Evolutionary conservation across 2,797 vertebrate genomes (phyloP).

Genomic region (Periparus ater): DNA sequence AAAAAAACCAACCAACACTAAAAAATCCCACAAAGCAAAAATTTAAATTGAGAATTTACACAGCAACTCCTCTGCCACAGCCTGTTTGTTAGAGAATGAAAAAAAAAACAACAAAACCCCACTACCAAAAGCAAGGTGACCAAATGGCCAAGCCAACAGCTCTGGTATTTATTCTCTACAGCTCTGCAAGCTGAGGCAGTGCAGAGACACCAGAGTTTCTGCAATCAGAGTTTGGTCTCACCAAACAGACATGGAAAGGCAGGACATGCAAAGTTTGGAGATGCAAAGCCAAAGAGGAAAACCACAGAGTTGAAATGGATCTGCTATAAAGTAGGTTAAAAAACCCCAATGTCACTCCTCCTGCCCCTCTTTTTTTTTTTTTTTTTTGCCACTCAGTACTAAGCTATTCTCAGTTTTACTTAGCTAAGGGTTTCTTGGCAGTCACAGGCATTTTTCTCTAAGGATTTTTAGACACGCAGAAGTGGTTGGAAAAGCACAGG

Average conservation of each 20-base stretch:
- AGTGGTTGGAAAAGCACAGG: background rate
- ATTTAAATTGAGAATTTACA: background rate
- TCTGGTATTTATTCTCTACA: background rate
- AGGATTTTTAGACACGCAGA: background rate
- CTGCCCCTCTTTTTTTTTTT: background rate
- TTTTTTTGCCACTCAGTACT: background rate
- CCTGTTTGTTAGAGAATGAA: background rate
- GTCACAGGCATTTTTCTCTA: background rate
- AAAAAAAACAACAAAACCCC: accelerated
- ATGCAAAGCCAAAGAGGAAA: background rate
- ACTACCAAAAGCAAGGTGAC: background rate
- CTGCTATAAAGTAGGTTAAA: background rate
- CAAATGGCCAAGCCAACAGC: slow-evolving; percentile 34
- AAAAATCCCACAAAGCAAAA: background rate
- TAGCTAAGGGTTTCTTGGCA: background rate
- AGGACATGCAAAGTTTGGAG: background rate
- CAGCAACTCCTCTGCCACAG: background rate
- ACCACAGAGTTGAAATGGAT: background rate
- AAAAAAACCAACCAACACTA: background rate
- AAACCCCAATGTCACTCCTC: background rate
- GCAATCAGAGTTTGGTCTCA: background rate
- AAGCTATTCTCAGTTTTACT: background rate
- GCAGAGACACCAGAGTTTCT: background rate
- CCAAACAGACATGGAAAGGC: background rate
- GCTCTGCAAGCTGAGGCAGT: background rate